Evolutionary conservation across 2,113 vertebrate species (phyloP).

Genomic region (Tichodroma muraria): DNA sequence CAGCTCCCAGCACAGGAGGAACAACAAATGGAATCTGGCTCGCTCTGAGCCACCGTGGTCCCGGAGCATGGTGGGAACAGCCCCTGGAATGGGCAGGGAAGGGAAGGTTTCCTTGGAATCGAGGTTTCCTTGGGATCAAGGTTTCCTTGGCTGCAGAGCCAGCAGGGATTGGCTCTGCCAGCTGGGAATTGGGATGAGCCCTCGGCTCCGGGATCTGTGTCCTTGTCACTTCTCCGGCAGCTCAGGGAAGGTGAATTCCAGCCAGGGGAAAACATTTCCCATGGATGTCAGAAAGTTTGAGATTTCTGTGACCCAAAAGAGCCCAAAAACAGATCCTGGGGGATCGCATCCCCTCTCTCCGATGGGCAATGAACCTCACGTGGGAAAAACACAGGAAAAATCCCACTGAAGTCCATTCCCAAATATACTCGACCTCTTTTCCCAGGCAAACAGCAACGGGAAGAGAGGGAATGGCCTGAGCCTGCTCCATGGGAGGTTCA

Average conservation of each 20-base stretch:
- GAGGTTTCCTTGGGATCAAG: not conserved
- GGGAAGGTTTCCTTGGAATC: not conserved
- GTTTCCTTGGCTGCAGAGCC: not conserved
- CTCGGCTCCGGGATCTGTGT: rapidly evolving
- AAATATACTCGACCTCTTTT: rapidly evolving
- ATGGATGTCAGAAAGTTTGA: rapidly evolving
- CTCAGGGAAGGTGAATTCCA: not conserved
- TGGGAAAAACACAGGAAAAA: not conserved
- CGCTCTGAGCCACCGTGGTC: not conserved
- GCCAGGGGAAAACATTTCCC: not conserved
- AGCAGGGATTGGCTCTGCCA: not conserved
- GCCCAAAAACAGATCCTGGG: not conserved
- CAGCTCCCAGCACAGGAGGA: not conserved
- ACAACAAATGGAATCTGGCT: not conserved
- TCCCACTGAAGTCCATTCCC: not conserved
- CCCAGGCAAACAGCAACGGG: not conserved
- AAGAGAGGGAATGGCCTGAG: not conserved
- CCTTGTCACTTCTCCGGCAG: not conserved
- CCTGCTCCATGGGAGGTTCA: not conserved
- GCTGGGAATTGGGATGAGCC: not conserved
- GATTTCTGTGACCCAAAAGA: not conserved
- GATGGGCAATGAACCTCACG: not conserved
- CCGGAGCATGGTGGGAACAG: not conserved
- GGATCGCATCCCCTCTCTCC: not conserved
- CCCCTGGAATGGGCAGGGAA: not conserved